Evolutionary conservation across 1,140 invertebrate genomes (phyloP), one percentile per base, ranked within the genome.

Genomic region (Nasonia vitripennis): DNA sequence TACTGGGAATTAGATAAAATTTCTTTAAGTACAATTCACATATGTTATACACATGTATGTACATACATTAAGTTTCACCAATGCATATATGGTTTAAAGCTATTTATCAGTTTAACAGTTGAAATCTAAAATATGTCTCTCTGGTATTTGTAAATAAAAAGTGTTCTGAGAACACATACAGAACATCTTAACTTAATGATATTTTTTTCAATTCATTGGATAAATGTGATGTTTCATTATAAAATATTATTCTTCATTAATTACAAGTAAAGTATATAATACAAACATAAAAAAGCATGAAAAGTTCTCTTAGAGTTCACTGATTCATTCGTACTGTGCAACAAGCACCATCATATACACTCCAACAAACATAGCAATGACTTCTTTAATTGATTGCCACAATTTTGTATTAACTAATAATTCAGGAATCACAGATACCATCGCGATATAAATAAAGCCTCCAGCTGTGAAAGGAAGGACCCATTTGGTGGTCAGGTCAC

Each of bases 371-470:
- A 98, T 92, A 31, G 98, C 97, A 81, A 95, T 87, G 78, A 98
- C 96, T 95, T 99, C 98, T 92, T 96, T 96, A 2, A 98, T 92
- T 78, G 97, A 97, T 91, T 98, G 98, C 93, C 95, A 95, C 86
- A 98, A 95, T 90, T 96, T 97, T 27, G 97, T 96, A 88, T 98
- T 96, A 90, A 96, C 95, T 83, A 99, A 94, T 37, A 99, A 94
- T 93, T 99, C 98, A 77, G 98, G 98, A 92, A 99, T 99, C 2
- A 99, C 97, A 79, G 98, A 98, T 0, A 99, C 98, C 41, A 98
- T 98, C 20, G 98, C 98, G 89, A 99, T 99, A 92, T 99, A 99
- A 92, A 99, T 99, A 92, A 99, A 99, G 27, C 98, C 98, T 83
- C 98, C 98, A 84, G 98, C 98, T 67, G 98, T 99, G 90, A 99